phyloP scores from a whole-genome alignment of 2,888 invertebrate species.

The Rhingia campestris region DNA sequence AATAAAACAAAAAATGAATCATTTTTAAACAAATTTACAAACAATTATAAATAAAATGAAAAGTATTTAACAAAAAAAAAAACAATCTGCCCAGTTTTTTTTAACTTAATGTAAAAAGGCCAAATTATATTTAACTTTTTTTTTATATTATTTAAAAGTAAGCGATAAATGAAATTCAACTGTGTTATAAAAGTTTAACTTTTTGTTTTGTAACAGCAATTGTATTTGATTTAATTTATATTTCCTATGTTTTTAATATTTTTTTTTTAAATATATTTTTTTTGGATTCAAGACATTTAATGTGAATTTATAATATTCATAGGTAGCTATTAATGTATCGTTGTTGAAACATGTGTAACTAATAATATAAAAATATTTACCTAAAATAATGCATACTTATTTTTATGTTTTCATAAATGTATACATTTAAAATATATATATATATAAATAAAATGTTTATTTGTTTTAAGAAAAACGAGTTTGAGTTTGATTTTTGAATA shows the following conservation, averaged over 20 bases:
- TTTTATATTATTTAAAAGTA: slow-evolving; percentile 11
- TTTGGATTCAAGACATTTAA: slow-evolving; percentile 55
- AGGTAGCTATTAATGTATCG: slow-evolving; percentile 69
- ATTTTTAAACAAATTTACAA: slow-evolving; percentile 63
- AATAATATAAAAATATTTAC: slow-evolving; percentile 55
- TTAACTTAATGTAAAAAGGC: slow-evolving; percentile 46
- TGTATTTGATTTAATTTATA: slow-evolving; percentile 1
- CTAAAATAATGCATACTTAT: slow-evolving; percentile 53
- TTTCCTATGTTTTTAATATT: slow-evolving; percentile 2
- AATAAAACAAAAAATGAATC: background rate
- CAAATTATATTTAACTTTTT: slow-evolving; percentile 35
- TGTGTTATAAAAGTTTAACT: slow-evolving; percentile 51
- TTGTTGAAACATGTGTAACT: slow-evolving; percentile 64
- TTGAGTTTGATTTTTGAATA: background rate
- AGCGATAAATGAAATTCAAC: slow-evolving; percentile 58
- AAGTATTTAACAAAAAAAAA: slow-evolving; percentile 15
- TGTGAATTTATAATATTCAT: slow-evolving; percentile 60
- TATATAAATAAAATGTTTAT: slow-evolving; percentile 70
- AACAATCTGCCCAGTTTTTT: slow-evolving; percentile 56
- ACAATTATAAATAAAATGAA: slow-evolving; percentile 17
- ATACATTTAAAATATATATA: slow-evolving; percentile 63
- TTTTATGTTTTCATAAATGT: slow-evolving; percentile 66
- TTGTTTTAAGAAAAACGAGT: slow-evolving; percentile 58
- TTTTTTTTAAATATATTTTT: slow-evolving; percentile 6
- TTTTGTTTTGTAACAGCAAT: slow-evolving; percentile 5